Percentiles rank a stretch among this genome's conserved stretches.
These are phyloP conservation scores for Tenodera sinensis DNA, from an alignment of 2,888 invertebrate species.

Conservation along the genomic window DNA sequence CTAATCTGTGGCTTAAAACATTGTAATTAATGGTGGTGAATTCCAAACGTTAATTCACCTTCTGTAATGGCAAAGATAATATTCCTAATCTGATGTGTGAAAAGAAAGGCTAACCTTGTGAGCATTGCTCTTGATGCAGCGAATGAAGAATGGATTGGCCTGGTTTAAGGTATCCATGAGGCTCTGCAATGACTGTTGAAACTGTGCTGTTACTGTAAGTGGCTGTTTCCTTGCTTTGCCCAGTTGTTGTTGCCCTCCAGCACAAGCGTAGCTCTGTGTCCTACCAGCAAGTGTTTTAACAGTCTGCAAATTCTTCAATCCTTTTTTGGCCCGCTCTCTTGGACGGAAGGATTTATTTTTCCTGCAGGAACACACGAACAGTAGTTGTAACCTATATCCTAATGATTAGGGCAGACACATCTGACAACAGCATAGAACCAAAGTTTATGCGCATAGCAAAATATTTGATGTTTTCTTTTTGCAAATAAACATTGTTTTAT, in stretches of 20 bases:
- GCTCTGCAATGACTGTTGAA: constrained; percentile 86
- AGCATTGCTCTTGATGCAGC: constrained; percentile 94
- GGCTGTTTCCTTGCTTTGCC: constrained; percentile 72
- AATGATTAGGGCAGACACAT: background rate
- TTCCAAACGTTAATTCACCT: too few relatives aligned
- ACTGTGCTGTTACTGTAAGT: constrained; percentile 91
- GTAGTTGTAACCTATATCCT: background rate
- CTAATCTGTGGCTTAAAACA: too few relatives aligned
- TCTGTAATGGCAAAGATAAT: too few relatives aligned
- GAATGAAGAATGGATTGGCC: constrained; percentile 78
- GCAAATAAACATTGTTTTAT: too few relatives aligned
- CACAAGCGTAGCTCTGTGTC: constrained; percentile 58
- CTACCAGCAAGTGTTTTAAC: constrained; percentile 86
- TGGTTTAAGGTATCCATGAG: constrained; percentile 92
- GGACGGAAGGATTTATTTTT: constrained; percentile 90
- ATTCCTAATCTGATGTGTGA: too few relatives aligned
- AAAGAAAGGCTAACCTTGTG: constrained; percentile 60
- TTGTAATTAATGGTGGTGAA: too few relatives aligned
- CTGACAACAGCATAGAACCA: background rate
- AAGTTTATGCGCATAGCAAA: background rate
- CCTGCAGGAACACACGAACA: constrained; percentile 52
- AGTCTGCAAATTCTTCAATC: constrained; percentile 84
- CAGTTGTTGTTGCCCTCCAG: constrained; percentile 39
- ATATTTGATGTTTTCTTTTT: background rate
- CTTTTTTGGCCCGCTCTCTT: constrained; percentile 79